A percentile compares a stretch with the other conserved stretches of the same genome.
These are phyloP conservation scores for Ischnura elegans DNA, from an alignment of 2,888 invertebrate genomes.

Conservation along the genomic window DNA sequence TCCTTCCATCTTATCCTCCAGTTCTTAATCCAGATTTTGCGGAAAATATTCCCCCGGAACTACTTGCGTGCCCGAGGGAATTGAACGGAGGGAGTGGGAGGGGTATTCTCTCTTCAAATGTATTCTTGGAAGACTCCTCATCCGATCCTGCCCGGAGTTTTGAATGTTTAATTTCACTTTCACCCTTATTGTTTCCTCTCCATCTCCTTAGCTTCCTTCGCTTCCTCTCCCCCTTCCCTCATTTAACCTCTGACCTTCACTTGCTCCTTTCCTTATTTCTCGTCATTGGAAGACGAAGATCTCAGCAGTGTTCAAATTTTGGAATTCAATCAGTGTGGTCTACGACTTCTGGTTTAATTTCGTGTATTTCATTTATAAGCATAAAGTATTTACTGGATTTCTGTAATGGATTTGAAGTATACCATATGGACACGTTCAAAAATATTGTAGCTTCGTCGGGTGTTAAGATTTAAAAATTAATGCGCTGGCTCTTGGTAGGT, in stretches of 20 bases:
- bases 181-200: neutral
- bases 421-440: neutral
- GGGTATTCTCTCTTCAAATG: neutral
- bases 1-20: neutral
- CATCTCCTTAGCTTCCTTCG: neutral
- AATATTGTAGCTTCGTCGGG: neutral
- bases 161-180: conserved; percentile 33
- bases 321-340: too few relatives aligned
- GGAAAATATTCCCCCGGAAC: neutral
- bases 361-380: too few relatives aligned
- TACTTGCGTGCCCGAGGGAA: neutral
- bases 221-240: neutral
- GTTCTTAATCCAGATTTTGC: neutral
- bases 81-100: neutral
- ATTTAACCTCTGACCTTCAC: neutral
- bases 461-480: neutral
- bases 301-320: too few relatives aligned
- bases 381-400: too few relatives aligned
- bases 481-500: too few relatives aligned
- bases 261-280: neutral
- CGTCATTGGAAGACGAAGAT: neutral
- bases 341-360: too few relatives aligned
- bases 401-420: too few relatives aligned
- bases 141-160: neutral
- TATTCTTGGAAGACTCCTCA: neutral